Base-by-base conservation (phyloP, 1,140 invertebrate species). In the Hylyphantes graminicola region DNA sequence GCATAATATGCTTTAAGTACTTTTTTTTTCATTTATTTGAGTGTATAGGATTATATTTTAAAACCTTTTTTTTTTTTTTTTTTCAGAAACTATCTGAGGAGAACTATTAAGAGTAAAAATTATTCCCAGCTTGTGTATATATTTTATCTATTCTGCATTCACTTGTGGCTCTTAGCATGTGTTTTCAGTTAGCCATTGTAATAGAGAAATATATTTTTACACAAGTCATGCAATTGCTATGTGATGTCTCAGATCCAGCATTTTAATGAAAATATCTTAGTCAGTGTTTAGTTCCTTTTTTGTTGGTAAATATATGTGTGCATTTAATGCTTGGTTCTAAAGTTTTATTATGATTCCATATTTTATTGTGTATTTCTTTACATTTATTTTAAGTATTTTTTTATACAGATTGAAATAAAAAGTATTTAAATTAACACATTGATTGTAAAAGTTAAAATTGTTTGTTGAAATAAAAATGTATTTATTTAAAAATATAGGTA, bases 91-190 rank as follows among this genome's bases (percentile, higher is more conserved):
- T 81, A 73, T n/a, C 0, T 81, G 48, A 53, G 57, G 55, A 72
- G 79, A 81, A 73, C 48, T 10, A 50, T 81, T 15, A 81, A 81
- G 17, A 73, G 78, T 11, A 51, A 70, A 72, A 81, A 81, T 35
- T 81, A 81, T 81, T 51, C 79, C 21, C 79, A 81, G 13, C 57
- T 81, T 19, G 57, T 63, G 53, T 81, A 81, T 73, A 51, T 81
- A 63, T 81, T 81, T 81, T 81, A 81, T 64, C 50, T 81, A 50
- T 72, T 12, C 15, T 73, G 72, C 53, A 81, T 81, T 73, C 79
- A 81, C 53, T 54, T 81, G 13, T 81, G 67, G 67, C 59, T 81
- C 19, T 64, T 81, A 63, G 73, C 35, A 5, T 81, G 79, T 17
- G 48, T 73, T 53, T 81, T 81, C 53, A 81, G 79, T 53, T 81